Conservation (phyloP, 2,888 invertebrate genomes). For the Nymphalis urticae region DNA sequence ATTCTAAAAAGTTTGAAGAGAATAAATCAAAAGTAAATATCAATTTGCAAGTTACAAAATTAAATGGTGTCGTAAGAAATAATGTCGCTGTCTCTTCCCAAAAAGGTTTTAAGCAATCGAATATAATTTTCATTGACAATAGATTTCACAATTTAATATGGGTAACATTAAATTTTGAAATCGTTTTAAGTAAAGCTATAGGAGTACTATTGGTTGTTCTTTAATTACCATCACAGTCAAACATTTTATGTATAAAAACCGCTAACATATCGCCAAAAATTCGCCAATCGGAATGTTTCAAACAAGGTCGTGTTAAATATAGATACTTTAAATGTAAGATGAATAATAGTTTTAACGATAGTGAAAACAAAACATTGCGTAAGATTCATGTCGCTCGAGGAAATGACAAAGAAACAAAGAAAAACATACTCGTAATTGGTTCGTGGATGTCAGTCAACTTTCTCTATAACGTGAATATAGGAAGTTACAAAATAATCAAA, state of each 20-base stretch:
- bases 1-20: not conserved
- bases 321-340: no score
- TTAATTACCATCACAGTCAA: no score
- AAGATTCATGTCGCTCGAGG: conserved; percentile 42
- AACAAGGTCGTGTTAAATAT: no score
- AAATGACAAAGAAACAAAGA: conserved; percentile 48
- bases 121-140: conserved; percentile 30
- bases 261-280: no score
- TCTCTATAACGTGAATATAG: conserved; percentile 52
- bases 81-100: conserved; percentile 21
- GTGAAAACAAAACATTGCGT: conserved; percentile 46
- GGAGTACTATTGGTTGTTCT: no score
- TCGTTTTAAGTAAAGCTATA: not conserved
- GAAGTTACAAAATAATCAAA: conserved; percentile 42
- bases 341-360: conserved; percentile 6
- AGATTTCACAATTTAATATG: conserved; percentile 7
- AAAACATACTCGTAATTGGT: conserved; percentile 55
- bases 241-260: no score
- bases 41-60: conserved; percentile 17
- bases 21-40: not conserved
- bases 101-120: conserved; percentile 32
- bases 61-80: not conserved
- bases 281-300: no score
- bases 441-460: conserved; percentile 53
- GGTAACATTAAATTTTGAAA: not conserved